phyloP scores from a whole-genome alignment of 1,140 invertebrate species.

The Zaprionus ghesquierei region DNA sequence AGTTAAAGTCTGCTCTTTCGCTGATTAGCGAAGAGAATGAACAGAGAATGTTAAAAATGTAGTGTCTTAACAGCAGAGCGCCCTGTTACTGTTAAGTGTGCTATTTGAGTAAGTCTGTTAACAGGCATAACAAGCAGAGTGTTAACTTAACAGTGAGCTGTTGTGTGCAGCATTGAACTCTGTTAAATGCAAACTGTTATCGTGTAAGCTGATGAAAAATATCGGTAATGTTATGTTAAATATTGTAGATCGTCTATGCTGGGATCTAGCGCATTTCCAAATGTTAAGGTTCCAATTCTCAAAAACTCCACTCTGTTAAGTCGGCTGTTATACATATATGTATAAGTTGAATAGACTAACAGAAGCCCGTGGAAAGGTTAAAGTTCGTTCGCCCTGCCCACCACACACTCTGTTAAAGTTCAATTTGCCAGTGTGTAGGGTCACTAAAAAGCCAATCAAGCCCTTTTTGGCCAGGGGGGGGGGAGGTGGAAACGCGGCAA shows the following conservation, averaged over 20 bases:
- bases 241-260: too few species aligned
- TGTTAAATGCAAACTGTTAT: too few species aligned
- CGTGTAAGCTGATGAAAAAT: too few species aligned
- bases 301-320: too few species aligned
- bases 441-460: constrained; percentile 61
- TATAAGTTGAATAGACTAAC: too few species aligned
- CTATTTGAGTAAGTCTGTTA: background rate
- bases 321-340: background rate
- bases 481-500: background rate
- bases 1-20: background rate
- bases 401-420: background rate
- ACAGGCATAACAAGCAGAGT: too few species aligned
- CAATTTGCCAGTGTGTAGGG: background rate
- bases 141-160: background rate
- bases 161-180: background rate
- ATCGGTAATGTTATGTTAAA: too few species aligned
- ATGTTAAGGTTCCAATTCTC: background rate
- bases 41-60: too few species aligned
- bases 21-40: too few species aligned
- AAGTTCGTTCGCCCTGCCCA: background rate
- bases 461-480: constrained; percentile 38
- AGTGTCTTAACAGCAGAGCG: too few species aligned
- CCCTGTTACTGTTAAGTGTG: background rate
- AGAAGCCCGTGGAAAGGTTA: background rate
- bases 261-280: too few species aligned